Evolutionary conservation across 2,797 vertebrate species (phyloP).

Genomic region (Sebastes hopkinsi): DNA sequence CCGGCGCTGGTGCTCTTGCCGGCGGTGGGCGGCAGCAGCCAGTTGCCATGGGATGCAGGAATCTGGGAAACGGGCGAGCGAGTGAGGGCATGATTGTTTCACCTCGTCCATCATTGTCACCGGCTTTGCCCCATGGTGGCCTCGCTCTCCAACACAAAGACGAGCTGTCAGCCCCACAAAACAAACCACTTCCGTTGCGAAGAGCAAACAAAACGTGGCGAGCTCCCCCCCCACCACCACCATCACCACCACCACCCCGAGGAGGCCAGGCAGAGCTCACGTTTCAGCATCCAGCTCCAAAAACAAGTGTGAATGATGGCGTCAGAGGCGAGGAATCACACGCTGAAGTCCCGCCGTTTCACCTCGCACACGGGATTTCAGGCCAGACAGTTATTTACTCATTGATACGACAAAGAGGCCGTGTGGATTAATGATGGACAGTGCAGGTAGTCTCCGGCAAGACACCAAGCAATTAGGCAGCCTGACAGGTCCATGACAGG

Average conservation of each 20-base stretch:
- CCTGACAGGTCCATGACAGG: slow-evolving; percentile 18
- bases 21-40: slow-evolving; percentile 39
- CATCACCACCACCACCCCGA: slow-evolving; percentile 18
- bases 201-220: slow-evolving; percentile 60
- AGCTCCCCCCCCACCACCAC: neutral
- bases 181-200: slow-evolving; percentile 77
- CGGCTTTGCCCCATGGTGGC: slow-evolving; percentile 59
- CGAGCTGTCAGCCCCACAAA: slow-evolving; percentile 67
- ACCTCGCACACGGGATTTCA: slow-evolving; percentile 4
- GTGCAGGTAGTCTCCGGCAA: slow-evolving; percentile 21
- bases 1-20: neutral
- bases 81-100: slow-evolving; percentile 66
- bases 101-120: slow-evolving; percentile 80
- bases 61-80: slow-evolving; percentile 64
- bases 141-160: slow-evolving; percentile 70
- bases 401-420: neutral
- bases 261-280: slow-evolving; percentile 59
- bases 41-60: slow-evolving; percentile 67
- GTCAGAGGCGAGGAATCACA: slow-evolving; percentile 56
- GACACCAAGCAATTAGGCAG: slow-evolving; percentile 26
- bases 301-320: slow-evolving; percentile 63
- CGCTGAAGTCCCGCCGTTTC: slow-evolving; percentile 34
- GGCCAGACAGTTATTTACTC: neutral
- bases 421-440: neutral
- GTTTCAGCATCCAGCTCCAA: slow-evolving; percentile 56